Percentiles rank a stretch among this genome's conserved stretches.
These are phyloP conservation scores for Rallus crepitans DNA, from an alignment of 2,797 vertebrate genomes.

Conservation along the genomic window DNA sequence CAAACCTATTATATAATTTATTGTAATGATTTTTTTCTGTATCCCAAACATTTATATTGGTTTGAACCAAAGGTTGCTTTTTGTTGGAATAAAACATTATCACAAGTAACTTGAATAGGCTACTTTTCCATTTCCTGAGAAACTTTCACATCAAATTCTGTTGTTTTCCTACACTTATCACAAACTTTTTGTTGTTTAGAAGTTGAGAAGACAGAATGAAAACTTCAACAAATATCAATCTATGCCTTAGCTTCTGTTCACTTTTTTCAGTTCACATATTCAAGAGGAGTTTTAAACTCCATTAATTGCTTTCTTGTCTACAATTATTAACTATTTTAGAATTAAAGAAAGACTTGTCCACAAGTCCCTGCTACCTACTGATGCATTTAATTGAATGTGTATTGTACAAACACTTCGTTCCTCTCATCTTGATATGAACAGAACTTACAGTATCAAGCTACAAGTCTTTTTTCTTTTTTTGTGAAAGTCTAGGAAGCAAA, in stretches of 20 bases:
- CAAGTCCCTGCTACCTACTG: neutral
- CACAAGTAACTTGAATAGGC: neutral
- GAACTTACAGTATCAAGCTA: neutral
- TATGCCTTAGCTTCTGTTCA: neutral
- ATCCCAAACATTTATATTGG: neutral
- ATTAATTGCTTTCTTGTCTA: neutral
- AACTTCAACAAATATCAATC: neutral
- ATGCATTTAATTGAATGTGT: neutral
- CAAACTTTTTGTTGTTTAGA: neutral
- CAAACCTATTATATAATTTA: neutral
- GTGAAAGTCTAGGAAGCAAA: neutral
- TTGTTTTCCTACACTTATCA: neutral
- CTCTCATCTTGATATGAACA: neutral
- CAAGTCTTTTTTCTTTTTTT: neutral
- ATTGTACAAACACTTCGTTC: neutral
- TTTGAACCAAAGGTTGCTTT: neutral
- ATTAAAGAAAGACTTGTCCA: neutral
- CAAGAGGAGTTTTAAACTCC: neutral
- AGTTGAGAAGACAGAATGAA: neutral
- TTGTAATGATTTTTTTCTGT: neutral
- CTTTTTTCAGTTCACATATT: neutral
- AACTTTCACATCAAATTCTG: neutral
- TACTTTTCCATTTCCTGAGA: neutral
- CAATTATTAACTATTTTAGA: neutral
- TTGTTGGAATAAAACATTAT: neutral